Percentiles rank a stretch among this genome's conserved stretches.
Evolutionary conservation across 2,797 vertebrate species (phyloP).

Genomic region (Xyrichtys novacula): DNA sequence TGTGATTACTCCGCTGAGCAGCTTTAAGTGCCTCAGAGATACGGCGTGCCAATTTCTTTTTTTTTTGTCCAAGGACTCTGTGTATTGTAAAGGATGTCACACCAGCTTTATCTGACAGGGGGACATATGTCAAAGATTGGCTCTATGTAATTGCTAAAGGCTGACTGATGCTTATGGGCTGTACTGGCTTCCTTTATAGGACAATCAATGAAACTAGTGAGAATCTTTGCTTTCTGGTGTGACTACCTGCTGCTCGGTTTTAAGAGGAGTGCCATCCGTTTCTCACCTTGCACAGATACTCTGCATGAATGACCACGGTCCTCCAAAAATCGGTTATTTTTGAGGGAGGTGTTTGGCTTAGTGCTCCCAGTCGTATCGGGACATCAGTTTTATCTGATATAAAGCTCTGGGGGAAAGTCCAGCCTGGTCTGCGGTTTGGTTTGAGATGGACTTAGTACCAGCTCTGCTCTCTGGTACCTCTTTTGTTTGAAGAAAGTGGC

Average conservation of each 20-base stretch:
- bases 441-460: constrained; percentile 42
- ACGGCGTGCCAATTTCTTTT: too few species aligned
- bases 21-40: too few species aligned
- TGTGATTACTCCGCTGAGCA: constrained; percentile 4
- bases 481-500: constrained; percentile 52
- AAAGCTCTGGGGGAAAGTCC: constrained; percentile 51
- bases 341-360: constrained; percentile 40
- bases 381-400: constrained; percentile 65
- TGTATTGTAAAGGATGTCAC: constrained; percentile 21
- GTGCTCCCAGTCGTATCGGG: constrained; percentile 58
- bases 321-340: constrained; percentile 56
- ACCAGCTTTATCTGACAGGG: constrained; percentile 39
- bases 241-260: constrained; percentile 41
- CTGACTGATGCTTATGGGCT: constrained; percentile 61
- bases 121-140: constrained; percentile 28
- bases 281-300: constrained; percentile 66
- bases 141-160: constrained; percentile 46
- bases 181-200: constrained; percentile 42
- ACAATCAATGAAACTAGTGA: constrained; percentile 44
- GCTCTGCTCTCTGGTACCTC: constrained; percentile 43
- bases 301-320: constrained; percentile 58
- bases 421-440: constrained; percentile 36
- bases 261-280: constrained; percentile 36
- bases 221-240: constrained; percentile 45
- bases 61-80: constrained; percentile 24